A percentile compares a stretch with the other conserved stretches of the same genome.
These are phyloP conservation scores for Bujurquina vittata DNA, from an alignment of 2,113 vertebrate genomes.

Conservation along the genomic window DNA sequence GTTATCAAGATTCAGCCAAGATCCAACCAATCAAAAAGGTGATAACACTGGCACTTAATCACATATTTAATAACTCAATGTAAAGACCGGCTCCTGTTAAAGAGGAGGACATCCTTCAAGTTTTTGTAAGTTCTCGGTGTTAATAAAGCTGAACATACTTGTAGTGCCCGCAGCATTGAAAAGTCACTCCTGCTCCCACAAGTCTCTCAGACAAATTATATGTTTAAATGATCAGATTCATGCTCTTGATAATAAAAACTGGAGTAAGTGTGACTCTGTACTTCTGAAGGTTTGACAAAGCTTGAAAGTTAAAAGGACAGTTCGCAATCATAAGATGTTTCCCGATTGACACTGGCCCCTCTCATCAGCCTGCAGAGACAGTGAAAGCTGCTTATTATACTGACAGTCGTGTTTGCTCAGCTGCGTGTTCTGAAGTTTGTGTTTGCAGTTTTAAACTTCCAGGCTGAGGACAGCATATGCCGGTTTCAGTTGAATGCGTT, in stretches of 20 bases:
- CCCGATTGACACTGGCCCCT: background rate
- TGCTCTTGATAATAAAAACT: background rate
- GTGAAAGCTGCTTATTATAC: slow-evolving; percentile 22
- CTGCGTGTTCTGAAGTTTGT: background rate
- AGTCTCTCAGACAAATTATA: background rate
- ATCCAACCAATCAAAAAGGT: background rate
- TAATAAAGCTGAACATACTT: too few species aligned
- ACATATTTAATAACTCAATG: background rate
- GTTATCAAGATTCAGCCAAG: background rate
- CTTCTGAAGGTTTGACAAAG: background rate
- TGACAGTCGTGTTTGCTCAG: slow-evolving; percentile 9
- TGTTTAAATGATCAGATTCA: background rate
- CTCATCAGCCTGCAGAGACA: background rate
- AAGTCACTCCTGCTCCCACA: background rate
- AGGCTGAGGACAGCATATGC: background rate
- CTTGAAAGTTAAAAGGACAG: slow-evolving; percentile 24
- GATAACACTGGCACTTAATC: fast-evolving
- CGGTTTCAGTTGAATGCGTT: slow-evolving; percentile 20
- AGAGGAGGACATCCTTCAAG: too few species aligned
- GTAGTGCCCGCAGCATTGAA: too few species aligned
- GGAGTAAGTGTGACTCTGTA: background rate
- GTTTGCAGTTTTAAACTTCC: background rate
- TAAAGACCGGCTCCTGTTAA: too few species aligned
- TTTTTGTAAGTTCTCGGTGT: too few species aligned
- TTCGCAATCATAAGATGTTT: background rate